Base-by-base conservation (phyloP, 2,888 invertebrate species). In the Heliconius sara region DNA sequence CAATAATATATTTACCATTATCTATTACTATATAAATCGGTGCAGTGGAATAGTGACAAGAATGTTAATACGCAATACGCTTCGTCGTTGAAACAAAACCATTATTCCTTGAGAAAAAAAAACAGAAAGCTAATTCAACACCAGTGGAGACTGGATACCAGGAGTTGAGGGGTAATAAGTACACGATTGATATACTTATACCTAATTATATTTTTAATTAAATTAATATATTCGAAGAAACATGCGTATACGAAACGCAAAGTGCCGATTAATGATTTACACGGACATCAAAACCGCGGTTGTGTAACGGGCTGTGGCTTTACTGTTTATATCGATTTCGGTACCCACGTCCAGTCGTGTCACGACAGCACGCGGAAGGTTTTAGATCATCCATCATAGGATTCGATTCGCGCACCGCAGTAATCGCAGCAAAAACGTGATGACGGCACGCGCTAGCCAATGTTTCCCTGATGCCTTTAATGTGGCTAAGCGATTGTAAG, bases 291-390 rank as follows among this genome's bases (percentile, higher is more conserved):
- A 85, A 87, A 81, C 84, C 83, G 57, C 85, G 87, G 90, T 92
- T 93, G 89, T 87, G 89, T 94, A 94, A 93, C 94, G 94, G 94
- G 86, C 78, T 82, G 77, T 81, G 84, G 83, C 82, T 88, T 88
- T 91, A 92, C 91, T 90, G 92, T 91, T 89, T 80, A 82, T 86
- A 90, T 90, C 88, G 87, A 90, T 92, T 93, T 91, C 85, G 89
- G 88, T 87, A 84, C 86, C 87, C 85, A 84, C 74, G 79, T 79
- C 82, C 81, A 81, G 82, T 81, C 84, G 84, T 85, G 89, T 88
- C 88, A 89, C 86, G 87, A 85, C 82, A 91, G 89, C 89, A 93
- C 90, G 92, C 93, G 93, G 93, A 92, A 93, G 92, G 86, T 86
- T 85, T 85, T 80, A 82, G 84, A 85, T 82, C 91, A 91, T 93